Evolutionary conservation across 2,888 invertebrate species (phyloP), one percentile per base, ranked within the genome.

Genomic region (Stenolophus ochropezus): DNA sequence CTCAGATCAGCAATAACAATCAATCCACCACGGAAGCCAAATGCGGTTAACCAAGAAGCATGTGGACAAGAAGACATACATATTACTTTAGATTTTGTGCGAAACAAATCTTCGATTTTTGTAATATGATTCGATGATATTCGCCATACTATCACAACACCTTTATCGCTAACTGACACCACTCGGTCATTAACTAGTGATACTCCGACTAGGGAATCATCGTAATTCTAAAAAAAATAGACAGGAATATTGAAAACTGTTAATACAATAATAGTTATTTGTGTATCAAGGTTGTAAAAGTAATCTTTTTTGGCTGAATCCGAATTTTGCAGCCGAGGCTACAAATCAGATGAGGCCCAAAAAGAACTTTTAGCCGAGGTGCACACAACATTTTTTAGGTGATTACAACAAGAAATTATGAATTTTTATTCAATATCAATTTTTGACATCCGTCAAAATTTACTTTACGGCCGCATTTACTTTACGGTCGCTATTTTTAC

Each of bases 11-110:
- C 87, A 25, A 93, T 87, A 76, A 90, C 86, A 73, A 92, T 87
- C 49, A 91, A 85, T 11, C 93, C 93, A 83, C 85, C 88, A 84
- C 90, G 91, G 74, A 90, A 89, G 83, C 94, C 94, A 84, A 94
- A 88, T 23, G 93, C 93, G 23, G 92, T 88, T 6, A 91, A 85
- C 85, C 91, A 90, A 14, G 89, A 84, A 23, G 91, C 89, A 86
- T 92, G 92, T 0, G 93, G 93, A 84, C 93, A 93, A 73, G 91
- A 90, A 2, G 92, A 89, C 33, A 94, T 84, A 85, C 91, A 91
- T 1, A 90, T 90, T 1, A 93, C 89, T n/a, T 88, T 88, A 4
- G 89, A 85, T 87, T 92, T 92, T n/a, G 87, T 87, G 16, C 85
- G 86, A 77, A 90, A 86, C 21, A 89, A 42, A 79, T 87, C 84